Conservation (phyloP, 2,888 invertebrate genomes). For the Catocala fraxini region DNA sequence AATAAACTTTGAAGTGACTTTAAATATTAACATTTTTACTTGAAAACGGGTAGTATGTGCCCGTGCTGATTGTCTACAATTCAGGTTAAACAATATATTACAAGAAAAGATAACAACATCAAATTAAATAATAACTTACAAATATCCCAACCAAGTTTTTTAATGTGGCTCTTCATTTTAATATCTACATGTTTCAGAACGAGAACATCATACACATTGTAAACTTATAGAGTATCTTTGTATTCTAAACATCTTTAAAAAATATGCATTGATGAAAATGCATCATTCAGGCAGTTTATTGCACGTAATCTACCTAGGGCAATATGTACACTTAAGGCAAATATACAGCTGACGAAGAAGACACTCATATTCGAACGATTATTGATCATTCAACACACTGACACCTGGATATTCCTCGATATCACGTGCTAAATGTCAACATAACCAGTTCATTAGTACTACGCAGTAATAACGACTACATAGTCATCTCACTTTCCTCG, state of each 20-base stretch:
- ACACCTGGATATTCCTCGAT: background rate
- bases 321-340: conserved; percentile 33
- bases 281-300: conserved; percentile 33
- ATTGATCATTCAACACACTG: background rate
- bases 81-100: background rate
- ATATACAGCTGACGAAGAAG: conserved; percentile 21
- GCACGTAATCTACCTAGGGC: conserved; percentile 23
- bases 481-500: background rate
- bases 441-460: background rate
- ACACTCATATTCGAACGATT: conserved; percentile 3
- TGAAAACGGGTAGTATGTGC: no score
- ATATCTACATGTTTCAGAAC: conserved; percentile 29
- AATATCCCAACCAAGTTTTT: conserved; percentile 11
- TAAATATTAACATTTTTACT: no score
- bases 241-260: conserved; percentile 28
- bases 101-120: conserved; percentile 15
- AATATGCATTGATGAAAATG: conserved; percentile 37
- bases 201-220: conserved; percentile 27
- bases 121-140: conserved; percentile 10
- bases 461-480: conserved; percentile 2
- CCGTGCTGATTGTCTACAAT: background rate
- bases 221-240: conserved; percentile 18
- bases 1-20: conserved; percentile 22
- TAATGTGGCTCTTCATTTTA: conserved; percentile 20
- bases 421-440: background rate